Conservation (phyloP, 2,888 invertebrate genomes). For the Polyommatus icarus region DNA sequence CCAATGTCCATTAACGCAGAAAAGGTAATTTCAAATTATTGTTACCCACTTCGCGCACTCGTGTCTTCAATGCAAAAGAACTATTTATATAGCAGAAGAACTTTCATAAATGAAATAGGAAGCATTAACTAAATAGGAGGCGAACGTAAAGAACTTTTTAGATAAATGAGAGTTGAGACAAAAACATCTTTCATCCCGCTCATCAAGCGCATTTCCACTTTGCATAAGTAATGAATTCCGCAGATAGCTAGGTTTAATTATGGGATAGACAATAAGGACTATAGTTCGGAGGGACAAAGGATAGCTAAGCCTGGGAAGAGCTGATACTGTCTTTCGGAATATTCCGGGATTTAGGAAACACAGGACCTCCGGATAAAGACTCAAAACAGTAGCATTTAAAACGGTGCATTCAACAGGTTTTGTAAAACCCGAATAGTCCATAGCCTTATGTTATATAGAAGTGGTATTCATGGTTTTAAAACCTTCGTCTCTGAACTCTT, state of each 20-base stretch:
- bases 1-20: no score
- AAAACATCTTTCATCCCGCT: slow-evolving; percentile 6
- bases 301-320: slow-evolving; percentile 30
- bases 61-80: background rate
- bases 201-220: slow-evolving; percentile 30
- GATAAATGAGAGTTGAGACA: slow-evolving; percentile 30
- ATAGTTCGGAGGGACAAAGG: slow-evolving; percentile 37
- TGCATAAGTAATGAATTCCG: slow-evolving; percentile 34
- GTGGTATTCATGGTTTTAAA: no score
- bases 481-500: no score
- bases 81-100: background rate
- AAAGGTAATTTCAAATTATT: no score
- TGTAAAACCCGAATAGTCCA: background rate
- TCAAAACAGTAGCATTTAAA: background rate
- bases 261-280: slow-evolving; percentile 38
- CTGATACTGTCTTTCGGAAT: slow-evolving; percentile 29
- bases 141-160: slow-evolving; percentile 30
- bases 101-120: slow-evolving; percentile 6
- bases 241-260: slow-evolving; percentile 40
- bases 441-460: background rate
- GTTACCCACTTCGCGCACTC: no score
- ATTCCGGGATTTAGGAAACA: slow-evolving; percentile 17
- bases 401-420: background rate
- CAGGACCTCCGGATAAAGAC: background rate
- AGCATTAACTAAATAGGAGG: slow-evolving; percentile 6